Conservation (phyloP, 2,797 vertebrate genomes). For the Microctenopoma stevenorrisi region DNA sequence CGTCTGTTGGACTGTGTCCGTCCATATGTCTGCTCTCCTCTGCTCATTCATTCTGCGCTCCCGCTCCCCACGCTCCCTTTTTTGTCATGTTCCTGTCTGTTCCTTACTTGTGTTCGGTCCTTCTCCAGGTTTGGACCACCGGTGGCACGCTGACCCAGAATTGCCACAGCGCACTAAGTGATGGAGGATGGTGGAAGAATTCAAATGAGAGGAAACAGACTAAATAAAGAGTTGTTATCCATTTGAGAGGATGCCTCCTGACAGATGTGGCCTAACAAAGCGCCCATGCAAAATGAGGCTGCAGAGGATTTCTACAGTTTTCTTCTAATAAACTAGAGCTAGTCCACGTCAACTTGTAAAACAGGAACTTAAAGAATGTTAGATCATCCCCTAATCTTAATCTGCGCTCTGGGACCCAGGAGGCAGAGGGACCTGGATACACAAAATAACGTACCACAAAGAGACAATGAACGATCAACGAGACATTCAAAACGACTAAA, state of each 20-base stretch:
- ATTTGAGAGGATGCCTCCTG: constrained; percentile 11
- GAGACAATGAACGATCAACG: too few species aligned
- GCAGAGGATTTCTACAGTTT: not conserved
- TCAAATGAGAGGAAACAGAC: constrained; percentile 36
- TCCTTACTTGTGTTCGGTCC: constrained; percentile 21
- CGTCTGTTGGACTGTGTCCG: constrained; percentile 74
- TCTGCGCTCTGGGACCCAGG: too few species aligned
- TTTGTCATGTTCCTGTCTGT: constrained; percentile 12
- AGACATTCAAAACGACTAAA: too few species aligned
- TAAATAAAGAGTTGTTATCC: constrained; percentile 5
- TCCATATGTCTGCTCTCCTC: constrained; percentile 73
- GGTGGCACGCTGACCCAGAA: constrained; percentile 51
- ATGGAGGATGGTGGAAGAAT: constrained; percentile 25
- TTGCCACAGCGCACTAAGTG: constrained; percentile 42
- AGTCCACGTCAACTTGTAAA: not conserved
- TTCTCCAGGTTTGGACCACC: constrained; percentile 37
- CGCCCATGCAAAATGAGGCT: not conserved
- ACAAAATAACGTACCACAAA: too few species aligned
- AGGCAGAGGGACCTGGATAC: too few species aligned
- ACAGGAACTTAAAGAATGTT: not conserved
- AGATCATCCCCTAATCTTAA: too few species aligned
- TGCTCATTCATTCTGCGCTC: constrained; percentile 56
- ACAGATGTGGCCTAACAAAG: constrained; percentile 20
- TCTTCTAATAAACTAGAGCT: not conserved
- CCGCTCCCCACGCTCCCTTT: constrained; percentile 8